Conservation (phyloP, 2,888 invertebrate genomes). For the Caenorhabditis sp. region DNA sequence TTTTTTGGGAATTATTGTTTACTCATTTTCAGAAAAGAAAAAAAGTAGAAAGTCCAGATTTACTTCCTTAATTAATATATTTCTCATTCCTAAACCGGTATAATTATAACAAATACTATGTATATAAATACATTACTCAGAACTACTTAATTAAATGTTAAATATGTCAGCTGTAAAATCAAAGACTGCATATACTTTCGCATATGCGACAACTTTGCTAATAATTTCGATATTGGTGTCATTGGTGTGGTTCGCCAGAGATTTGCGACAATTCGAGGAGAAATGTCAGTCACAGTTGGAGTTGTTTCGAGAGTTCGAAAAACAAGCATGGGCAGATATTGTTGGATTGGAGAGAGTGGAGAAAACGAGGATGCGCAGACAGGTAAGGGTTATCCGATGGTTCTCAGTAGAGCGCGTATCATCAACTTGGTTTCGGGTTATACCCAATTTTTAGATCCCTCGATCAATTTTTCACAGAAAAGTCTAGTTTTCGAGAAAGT, state of each 20-base stretch:
- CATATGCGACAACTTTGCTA: slow-evolving; percentile 20
- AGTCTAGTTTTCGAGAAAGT: too few species aligned
- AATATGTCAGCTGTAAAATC: background rate
- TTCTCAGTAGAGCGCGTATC: too few species aligned
- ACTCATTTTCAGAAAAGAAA: too few species aligned
- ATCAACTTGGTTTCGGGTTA: too few species aligned
- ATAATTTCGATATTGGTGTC: slow-evolving; percentile 5
- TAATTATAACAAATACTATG: background rate
- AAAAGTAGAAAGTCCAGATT: too few species aligned
- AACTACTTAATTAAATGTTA: background rate
- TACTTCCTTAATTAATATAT: too few species aligned
- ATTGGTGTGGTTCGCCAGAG: slow-evolving; percentile 9
- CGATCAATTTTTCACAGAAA: too few species aligned
- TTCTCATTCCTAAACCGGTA: background rate
- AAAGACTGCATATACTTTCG: background rate
- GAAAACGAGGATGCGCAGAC: slow-evolving; percentile 8
- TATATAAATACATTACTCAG: background rate
- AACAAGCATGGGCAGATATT: slow-evolving; percentile 28
- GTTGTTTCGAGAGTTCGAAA: slow-evolving; percentile 20
- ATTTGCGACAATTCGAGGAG: slow-evolving; percentile 16
- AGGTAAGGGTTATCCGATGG: too few species aligned
- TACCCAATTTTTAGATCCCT: too few species aligned
- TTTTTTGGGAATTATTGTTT: too few species aligned
- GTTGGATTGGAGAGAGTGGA: slow-evolving; percentile 9
- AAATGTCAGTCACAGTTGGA: slow-evolving; percentile 7